phyloP scores from a whole-genome alignment of 2,797 vertebrate genomes.

The Etheostoma nigrum region DNA sequence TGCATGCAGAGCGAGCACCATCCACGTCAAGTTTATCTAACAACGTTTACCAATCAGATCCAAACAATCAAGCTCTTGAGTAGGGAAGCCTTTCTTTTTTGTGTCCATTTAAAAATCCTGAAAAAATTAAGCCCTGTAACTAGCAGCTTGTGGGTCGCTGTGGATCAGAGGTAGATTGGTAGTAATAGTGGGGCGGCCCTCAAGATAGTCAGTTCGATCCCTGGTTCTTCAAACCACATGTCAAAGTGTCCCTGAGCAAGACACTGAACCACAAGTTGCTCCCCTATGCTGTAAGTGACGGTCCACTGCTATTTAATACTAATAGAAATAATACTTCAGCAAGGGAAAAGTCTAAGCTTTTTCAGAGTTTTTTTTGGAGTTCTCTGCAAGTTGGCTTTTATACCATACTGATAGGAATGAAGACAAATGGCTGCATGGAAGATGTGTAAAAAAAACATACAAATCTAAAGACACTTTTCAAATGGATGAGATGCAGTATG shows the following conservation, averaged over 20 bases:
- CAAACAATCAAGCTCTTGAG: constrained; percentile 56
- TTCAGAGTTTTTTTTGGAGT: constrained; percentile 10
- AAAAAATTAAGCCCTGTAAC: constrained; percentile 60
- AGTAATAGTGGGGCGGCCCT: too few species aligned
- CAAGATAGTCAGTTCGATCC: too few species aligned
- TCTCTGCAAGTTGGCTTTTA: constrained; percentile 14
- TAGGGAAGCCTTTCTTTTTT: constrained; percentile 32
- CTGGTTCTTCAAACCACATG: too few species aligned
- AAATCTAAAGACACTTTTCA: neutral
- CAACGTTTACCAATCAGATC: constrained; percentile 43
- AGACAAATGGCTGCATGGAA: neutral
- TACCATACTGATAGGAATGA: neutral
- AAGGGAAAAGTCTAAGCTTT: constrained; percentile 31
- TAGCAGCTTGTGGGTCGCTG: neutral
- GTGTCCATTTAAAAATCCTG: constrained; percentile 36
- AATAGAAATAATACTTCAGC: constrained; percentile 52
- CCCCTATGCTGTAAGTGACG: too few species aligned
- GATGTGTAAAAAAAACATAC: neutral
- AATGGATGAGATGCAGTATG: neutral
- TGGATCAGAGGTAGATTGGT: too few species aligned
- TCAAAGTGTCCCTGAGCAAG: too few species aligned
- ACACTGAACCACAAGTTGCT: too few species aligned
- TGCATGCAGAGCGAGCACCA: constrained; percentile 29
- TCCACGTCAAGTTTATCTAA: constrained; percentile 59
- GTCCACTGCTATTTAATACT: too few species aligned